Evolutionary conservation across 92 coral and sea anemone species (phyloP).

Genomic region (Epizoanthus ramosus): DNA sequence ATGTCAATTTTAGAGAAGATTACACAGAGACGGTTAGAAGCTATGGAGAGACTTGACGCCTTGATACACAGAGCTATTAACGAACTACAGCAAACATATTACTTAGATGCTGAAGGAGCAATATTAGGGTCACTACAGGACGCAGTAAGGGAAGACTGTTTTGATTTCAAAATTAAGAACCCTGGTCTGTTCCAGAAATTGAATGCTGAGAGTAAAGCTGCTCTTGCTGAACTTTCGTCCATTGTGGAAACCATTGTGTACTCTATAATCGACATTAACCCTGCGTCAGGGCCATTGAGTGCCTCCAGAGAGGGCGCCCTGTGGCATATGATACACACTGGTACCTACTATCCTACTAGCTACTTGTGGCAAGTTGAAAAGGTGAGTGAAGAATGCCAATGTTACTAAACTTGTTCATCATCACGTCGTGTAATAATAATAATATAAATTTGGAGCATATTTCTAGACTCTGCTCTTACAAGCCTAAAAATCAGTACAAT

Average conservation of each 20-base stretch:
- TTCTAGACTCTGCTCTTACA: too few relatives aligned
- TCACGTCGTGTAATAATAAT: too few relatives aligned
- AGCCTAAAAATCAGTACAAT: too few relatives aligned
- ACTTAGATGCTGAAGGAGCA: conserved; percentile 59
- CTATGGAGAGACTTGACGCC: conserved; percentile 55
- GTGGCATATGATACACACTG: conserved; percentile 77
- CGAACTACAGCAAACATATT: conserved; percentile 65
- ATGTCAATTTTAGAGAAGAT: conserved; percentile 50
- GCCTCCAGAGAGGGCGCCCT: conserved; percentile 74
- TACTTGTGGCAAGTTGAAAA: conserved; percentile 85
- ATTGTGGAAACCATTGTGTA: conserved; percentile 73
- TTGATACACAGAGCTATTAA: conserved; percentile 56
- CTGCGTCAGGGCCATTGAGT: conserved; percentile 56
- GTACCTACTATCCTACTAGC: conserved; percentile 55
- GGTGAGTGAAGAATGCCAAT: conserved; percentile 45
- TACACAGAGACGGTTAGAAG: conserved; percentile 52
- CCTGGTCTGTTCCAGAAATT: conserved; percentile 82
- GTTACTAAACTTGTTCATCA: neutral
- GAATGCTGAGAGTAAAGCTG: conserved; percentile 57
- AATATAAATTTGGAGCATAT: too few relatives aligned
- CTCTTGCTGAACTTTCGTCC: conserved; percentile 63
- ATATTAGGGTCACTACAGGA: conserved; percentile 56
- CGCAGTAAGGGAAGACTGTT: conserved; percentile 57
- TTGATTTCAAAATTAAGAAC: conserved; percentile 61
- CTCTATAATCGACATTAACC: conserved; percentile 57